Evolutionary conservation across 1,140 invertebrate species (phyloP), one percentile per base, ranked within the genome.

Genomic region (Argopecten irradians): DNA sequence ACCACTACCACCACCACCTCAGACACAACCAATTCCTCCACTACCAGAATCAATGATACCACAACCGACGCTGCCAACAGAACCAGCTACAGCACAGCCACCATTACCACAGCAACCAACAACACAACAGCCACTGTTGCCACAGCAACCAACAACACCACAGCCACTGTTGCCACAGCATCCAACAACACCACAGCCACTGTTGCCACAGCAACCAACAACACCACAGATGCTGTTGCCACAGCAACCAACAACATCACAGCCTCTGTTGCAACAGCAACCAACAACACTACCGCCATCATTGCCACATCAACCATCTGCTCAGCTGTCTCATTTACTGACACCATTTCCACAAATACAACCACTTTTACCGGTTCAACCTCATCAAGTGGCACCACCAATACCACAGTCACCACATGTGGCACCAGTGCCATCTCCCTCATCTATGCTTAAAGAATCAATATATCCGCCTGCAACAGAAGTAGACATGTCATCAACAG

Each of bases 1-100:
- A 82, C 84, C 87, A 32, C 87, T 84, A 34, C 83, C 43, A 19
- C 88, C 90, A 83, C 84, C 86, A 55, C 83, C 88, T 88, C 46
- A 28, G 46, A 28, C 39, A 83, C 28, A 39, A 34, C 87, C 88
- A 41, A 35, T 28, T 36, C 83, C 86, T 34, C 86, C 46, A 88
- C 85, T 34, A 28, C 82, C 84, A 19, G 87, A 43, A 83, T 39
- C 55, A 33, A 82, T 39, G 13, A 43, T 84, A 46, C 83, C 71
- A 41, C 84, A 39, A 82, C 84, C 86, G 43, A 82, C 86, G 34
- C 28, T 34, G 33, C 84, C 55, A 16, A 22, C n/a, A 1, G n/a
- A 41, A 39, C 84, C 36, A 82, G 83, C n/a, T 32, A 84, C 46
- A 34, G 82, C 82, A 33, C 84, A 71, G 28, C 88, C 84, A 85